phyloP scores from a whole-genome alignment of 2,113 vertebrate species.

The Pelvicachromis taeniatus region DNA sequence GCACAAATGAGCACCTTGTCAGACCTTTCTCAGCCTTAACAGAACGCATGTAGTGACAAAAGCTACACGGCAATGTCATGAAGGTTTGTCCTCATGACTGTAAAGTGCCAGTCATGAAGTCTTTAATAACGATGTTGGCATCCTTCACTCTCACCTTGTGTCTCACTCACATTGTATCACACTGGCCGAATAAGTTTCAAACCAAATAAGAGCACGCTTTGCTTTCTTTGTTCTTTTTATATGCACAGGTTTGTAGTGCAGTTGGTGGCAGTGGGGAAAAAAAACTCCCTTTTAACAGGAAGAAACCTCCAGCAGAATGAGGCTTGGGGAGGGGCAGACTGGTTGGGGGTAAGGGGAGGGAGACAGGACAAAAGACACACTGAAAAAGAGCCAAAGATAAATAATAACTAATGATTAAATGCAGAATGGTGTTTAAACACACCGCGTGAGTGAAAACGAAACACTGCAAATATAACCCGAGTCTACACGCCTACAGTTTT shows the following conservation, averaged over 20 bases:
- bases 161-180: background rate
- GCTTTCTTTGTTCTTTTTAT: background rate
- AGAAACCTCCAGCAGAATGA: background rate
- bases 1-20: background rate
- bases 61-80: background rate
- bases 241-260: background rate
- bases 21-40: background rate
- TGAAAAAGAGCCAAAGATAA: background rate
- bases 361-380: background rate
- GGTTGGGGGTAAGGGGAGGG: background rate
- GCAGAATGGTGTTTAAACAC: background rate
- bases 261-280: background rate
- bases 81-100: background rate
- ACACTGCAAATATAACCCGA: background rate
- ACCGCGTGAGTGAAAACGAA: background rate
- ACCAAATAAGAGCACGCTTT: background rate
- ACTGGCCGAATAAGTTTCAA: background rate
- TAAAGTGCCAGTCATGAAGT: background rate
- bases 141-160: background rate
- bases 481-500: background rate
- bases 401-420: background rate
- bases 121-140: background rate
- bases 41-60: background rate
- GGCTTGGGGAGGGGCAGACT: accelerated
- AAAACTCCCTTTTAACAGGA: background rate